Percentiles rank a stretch among this genome's conserved stretches.
These are phyloP conservation scores for Eurois occulta DNA, from an alignment of 2,888 invertebrate genomes.

Conservation along the genomic window DNA sequence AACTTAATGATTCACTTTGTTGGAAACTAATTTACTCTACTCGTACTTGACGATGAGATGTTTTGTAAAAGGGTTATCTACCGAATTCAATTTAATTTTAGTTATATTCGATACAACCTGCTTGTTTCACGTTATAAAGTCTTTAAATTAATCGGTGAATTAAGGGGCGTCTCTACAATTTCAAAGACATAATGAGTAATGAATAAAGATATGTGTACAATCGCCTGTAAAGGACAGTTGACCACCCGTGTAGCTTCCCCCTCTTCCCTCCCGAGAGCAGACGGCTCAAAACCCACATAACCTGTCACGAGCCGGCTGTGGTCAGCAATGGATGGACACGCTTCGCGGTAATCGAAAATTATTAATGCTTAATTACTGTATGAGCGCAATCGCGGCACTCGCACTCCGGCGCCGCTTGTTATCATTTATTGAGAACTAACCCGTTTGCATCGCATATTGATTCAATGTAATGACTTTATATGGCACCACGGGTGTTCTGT, in stretches of 20 bases:
- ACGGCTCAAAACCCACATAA: constrained; percentile 79
- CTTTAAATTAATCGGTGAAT: constrained; percentile 27
- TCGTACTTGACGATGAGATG: constrained; percentile 27
- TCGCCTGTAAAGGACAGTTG: constrained; percentile 75
- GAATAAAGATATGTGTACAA: constrained; percentile 67
- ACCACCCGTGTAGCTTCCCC: constrained; percentile 78
- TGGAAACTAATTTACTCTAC: constrained; percentile 55
- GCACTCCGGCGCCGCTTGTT: constrained; percentile 63
- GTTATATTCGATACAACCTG: background rate
- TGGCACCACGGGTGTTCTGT: constrained; percentile 49
- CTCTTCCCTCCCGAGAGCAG: constrained; percentile 65
- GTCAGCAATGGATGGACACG: constrained; percentile 76
- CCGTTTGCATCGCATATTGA: constrained; percentile 62
- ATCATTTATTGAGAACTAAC: constrained; percentile 66
- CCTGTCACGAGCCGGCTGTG: constrained; percentile 77
- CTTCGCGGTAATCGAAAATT: constrained; percentile 85
- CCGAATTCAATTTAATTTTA: background rate
- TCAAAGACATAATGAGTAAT: constrained; percentile 69
- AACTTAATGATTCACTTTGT: constrained; percentile 68
- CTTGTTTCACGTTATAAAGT: constrained; percentile 15
- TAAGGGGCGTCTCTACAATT: constrained; percentile 47
- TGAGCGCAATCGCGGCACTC: constrained; percentile 69
- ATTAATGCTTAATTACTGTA: constrained; percentile 82
- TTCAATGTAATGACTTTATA: constrained; percentile 60
- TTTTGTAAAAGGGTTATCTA: constrained; percentile 22